Percentiles rank a stretch among this genome's conserved stretches.
These are phyloP conservation scores for Notodonta dromedarius DNA, from an alignment of 2,888 invertebrate species.

Conservation along the genomic window DNA sequence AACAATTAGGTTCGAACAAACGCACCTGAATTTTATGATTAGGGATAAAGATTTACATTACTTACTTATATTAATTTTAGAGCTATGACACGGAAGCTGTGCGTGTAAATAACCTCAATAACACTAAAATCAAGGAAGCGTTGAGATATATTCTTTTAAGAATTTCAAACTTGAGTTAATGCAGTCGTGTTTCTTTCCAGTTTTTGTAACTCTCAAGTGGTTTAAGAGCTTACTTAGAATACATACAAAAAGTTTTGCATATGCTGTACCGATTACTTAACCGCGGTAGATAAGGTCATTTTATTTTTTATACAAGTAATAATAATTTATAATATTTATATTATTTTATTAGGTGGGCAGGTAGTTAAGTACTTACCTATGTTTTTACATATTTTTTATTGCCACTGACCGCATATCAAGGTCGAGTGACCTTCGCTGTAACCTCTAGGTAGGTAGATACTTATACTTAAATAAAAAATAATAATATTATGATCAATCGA, in stretches of 20 bases:
- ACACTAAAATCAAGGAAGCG: constrained; percentile 14
- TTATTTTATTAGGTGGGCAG: too few relatives aligned
- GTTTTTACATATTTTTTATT: constrained; percentile 7
- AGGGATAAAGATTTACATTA: too few relatives aligned
- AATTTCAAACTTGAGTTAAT: not conserved
- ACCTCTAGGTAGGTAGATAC: constrained; percentile 8
- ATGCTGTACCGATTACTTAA: not conserved
- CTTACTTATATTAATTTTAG: too few relatives aligned
- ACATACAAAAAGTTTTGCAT: not conserved
- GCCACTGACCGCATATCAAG: constrained; percentile 20
- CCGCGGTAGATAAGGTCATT: too few relatives aligned
- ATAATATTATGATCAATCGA: not conserved
- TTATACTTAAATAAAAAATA: constrained; percentile 10
- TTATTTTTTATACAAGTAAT: too few relatives aligned
- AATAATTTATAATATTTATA: too few relatives aligned
- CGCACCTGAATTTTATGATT: too few relatives aligned
- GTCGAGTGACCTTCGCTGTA: constrained; percentile 18
- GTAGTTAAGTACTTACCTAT: too few relatives aligned
- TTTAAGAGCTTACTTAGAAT: not conserved
- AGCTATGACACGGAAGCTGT: too few relatives aligned
- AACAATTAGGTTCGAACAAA: too few relatives aligned
- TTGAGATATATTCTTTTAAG: constrained; percentile 10
- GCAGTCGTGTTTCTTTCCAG: not conserved
- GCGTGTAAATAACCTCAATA: constrained; percentile 7
- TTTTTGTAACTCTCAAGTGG: not conserved